Conservation (phyloP, 2,113 vertebrate species). For the Dicentrarchus labrax region DNA sequence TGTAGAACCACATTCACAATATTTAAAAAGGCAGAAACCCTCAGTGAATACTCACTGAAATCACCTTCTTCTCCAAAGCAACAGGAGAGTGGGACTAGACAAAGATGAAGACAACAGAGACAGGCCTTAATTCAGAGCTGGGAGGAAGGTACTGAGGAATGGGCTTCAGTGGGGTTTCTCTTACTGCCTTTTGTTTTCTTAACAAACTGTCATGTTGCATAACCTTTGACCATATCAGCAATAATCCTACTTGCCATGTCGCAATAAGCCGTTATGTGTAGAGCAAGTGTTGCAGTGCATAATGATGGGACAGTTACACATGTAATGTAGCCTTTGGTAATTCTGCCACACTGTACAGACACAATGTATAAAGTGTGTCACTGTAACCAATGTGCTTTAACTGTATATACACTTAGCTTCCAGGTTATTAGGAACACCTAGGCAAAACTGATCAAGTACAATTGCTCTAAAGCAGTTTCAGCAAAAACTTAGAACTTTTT, state of each 20-base stretch:
- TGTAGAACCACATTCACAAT: conserved; percentile 69
- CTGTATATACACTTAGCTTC: neutral
- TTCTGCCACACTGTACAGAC: neutral
- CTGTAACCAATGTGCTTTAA: neutral
- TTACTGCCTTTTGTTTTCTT: neutral
- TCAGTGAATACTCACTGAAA: conserved; percentile 88
- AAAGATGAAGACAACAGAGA: conserved; percentile 82
- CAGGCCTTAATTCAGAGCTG: conserved; percentile 71
- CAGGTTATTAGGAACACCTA: neutral
- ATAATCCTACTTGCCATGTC: neutral
- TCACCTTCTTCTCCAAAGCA: conserved; percentile 89
- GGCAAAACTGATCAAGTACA: neutral
- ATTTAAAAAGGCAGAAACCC: conserved; percentile 56
- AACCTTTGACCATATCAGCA: neutral
- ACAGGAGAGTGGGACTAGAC: conserved; percentile 87
- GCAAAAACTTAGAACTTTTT: no score
- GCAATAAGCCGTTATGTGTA: neutral
- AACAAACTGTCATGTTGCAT: neutral
- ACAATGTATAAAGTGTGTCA: neutral
- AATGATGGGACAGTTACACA: neutral
- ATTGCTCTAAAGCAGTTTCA: neutral
- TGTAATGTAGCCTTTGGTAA: neutral
- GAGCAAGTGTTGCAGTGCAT: neutral
- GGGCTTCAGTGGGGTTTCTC: neutral
- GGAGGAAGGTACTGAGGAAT: conserved; percentile 2